phyloP scores from a whole-genome alignment of 2,113 vertebrate genomes.

The Garra rufa region DNA sequence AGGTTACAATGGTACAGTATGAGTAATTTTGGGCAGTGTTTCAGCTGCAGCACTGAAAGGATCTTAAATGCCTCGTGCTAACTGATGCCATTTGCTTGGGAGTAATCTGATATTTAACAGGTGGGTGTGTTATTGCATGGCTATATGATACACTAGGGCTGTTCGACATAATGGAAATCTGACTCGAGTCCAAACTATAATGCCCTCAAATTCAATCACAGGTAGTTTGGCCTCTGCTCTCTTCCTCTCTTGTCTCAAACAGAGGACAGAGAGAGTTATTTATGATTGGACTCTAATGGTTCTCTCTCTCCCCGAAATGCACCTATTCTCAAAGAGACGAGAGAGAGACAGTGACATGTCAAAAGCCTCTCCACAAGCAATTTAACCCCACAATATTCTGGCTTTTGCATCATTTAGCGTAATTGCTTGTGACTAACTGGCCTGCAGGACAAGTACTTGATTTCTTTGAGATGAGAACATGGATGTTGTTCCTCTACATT shows the following conservation, averaged over 20 bases:
- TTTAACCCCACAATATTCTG: conserved; percentile 52
- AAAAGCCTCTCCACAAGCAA: conserved; percentile 52
- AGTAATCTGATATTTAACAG: conserved; percentile 52
- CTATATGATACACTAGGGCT: conserved; percentile 31
- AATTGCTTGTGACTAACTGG: conserved; percentile 57
- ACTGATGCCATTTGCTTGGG: conserved; percentile 38
- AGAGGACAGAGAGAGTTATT: conserved; percentile 57
- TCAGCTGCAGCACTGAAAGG: conserved; percentile 35
- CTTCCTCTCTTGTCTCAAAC: conserved; percentile 47
- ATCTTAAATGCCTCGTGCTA: conserved; percentile 35
- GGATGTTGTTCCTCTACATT: conserved; percentile 61
- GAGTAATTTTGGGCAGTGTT: conserved; percentile 44
- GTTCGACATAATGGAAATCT: conserved; percentile 44
- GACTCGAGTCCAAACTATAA: conserved; percentile 41
- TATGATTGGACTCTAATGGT: conserved; percentile 60
- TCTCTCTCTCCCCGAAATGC: conserved; percentile 31
- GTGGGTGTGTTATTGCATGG: conserved; percentile 46
- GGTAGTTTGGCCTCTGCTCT: conserved; percentile 40
- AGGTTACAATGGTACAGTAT: not conserved
- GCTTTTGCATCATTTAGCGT: conserved; percentile 57
- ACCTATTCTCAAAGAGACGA: conserved; percentile 46
- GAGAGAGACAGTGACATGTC: conserved; percentile 52
- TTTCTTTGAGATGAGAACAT: conserved; percentile 56
- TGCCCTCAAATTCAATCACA: conserved; percentile 47
- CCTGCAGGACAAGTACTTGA: conserved; percentile 53